These are phyloP conservation scores for Phataginus tricuspis DNA, from an alignment of 2,797 vertebrate genomes.

Conservation along the genomic window DNA sequence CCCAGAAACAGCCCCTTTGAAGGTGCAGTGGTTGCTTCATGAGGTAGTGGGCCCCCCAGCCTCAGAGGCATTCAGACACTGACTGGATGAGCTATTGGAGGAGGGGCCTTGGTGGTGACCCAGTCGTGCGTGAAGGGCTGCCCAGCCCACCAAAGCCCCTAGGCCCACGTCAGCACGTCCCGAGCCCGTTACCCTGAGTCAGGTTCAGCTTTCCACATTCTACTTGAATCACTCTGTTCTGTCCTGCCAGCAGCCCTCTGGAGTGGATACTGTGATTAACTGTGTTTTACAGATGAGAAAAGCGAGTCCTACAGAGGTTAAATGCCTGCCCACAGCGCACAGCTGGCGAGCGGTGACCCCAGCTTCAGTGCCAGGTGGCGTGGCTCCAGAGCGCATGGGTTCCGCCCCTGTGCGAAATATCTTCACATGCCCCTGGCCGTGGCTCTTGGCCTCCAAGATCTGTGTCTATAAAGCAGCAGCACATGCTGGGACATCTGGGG, in stretches of 20 bases:
- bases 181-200: background rate
- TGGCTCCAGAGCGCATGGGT: background rate
- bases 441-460: background rate
- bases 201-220: background rate
- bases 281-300: background rate
- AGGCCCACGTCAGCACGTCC: too few species aligned
- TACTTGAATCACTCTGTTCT: background rate
- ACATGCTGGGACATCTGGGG: background rate
- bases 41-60: background rate
- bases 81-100: background rate
- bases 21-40: background rate
- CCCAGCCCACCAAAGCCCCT: background rate
- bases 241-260: background rate
- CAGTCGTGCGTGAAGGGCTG: background rate
- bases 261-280: background rate
- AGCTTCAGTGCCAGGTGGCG: background rate
- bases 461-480: background rate
- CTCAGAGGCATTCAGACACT: background rate
- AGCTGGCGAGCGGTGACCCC: background rate
- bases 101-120: background rate
- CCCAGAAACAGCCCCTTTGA: background rate
- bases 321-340: background rate
- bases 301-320: background rate
- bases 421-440: rapidly evolving
- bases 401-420: background rate